phyloP scores from a whole-genome alignment of 2,888 invertebrate genomes.

The Gnatocerus cornutus region DNA sequence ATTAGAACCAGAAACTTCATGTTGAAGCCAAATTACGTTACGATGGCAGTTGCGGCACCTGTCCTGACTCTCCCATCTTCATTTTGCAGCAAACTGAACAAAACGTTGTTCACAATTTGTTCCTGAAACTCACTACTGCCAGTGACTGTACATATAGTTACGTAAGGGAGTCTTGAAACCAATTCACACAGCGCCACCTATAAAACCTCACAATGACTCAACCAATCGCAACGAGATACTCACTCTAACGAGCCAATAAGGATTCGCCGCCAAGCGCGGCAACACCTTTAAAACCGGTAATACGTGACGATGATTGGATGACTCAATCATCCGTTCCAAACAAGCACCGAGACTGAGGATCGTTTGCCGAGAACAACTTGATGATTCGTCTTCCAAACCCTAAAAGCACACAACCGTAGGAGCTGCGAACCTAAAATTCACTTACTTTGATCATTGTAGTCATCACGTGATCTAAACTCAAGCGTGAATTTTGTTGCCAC shows the following conservation, averaged over 20 bases:
- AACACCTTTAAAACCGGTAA: constrained; percentile 77
- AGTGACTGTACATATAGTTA: constrained; percentile 74
- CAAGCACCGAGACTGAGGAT: constrained; percentile 77
- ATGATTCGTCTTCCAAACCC: constrained; percentile 84
- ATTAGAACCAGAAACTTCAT: no score
- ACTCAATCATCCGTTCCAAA: constrained; percentile 76
- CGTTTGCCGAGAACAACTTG: constrained; percentile 83
- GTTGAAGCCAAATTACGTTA: constrained; percentile 71
- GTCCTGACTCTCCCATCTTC: constrained; percentile 85
- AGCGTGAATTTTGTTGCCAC: neutral
- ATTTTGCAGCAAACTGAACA: constrained; percentile 80
- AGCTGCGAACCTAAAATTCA: constrained; percentile 14
- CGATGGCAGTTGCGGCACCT: constrained; percentile 80
- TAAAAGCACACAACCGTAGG: constrained; percentile 62
- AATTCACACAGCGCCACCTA: constrained; percentile 80
- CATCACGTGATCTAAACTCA: constrained; percentile 50
- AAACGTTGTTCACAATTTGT: constrained; percentile 75
- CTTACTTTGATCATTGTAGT: constrained; percentile 56
- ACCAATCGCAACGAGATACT: constrained; percentile 55
- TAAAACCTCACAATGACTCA: neutral
- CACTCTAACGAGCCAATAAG: constrained; percentile 91
- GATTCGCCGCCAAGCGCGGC: constrained; percentile 79
- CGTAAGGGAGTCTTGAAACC: constrained; percentile 76
- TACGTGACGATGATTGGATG: constrained; percentile 75
- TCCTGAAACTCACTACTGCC: constrained; percentile 74